Percentiles rank a stretch among this genome's conserved stretches.
These are phyloP conservation scores for Pteromalus puparum DNA, from an alignment of 1,140 invertebrate species.

Conservation along the genomic window DNA sequence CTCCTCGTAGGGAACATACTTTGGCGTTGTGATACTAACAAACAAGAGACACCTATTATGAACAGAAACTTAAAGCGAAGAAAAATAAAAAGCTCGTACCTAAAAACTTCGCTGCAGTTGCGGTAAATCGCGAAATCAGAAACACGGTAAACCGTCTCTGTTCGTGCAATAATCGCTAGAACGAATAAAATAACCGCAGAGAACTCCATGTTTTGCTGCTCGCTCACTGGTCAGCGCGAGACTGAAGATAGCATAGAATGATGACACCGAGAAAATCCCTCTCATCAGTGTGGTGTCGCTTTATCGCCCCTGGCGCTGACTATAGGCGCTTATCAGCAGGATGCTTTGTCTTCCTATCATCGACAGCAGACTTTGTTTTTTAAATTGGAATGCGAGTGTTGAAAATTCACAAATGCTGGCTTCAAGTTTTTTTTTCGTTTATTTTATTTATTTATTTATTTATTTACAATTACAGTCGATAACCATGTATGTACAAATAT, in stretches of 20 bases:
- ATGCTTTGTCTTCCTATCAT: constrained; percentile 27
- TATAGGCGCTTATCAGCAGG: constrained; percentile 45
- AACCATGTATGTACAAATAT: neutral
- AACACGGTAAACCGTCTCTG: neutral
- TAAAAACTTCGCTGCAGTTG: constrained; percentile 35
- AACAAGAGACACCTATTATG: neutral
- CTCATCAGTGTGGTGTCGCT: neutral
- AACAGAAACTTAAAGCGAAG: too few relatives aligned
- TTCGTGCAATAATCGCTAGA: neutral
- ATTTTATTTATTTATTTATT: constrained; percentile 24
- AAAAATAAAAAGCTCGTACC: neutral
- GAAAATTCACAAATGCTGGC: neutral
- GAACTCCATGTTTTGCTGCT: constrained; percentile 16
- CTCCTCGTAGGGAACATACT: constrained; percentile 53
- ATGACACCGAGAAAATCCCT: neutral
- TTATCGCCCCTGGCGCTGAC: constrained; percentile 15
- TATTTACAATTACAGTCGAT: neutral
- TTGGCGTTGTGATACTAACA: constrained; percentile 5
- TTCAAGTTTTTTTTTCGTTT: neutral
- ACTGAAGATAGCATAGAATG: neutral
- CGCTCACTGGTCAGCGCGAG: neutral
- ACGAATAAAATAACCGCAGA: neutral
- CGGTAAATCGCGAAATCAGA: neutral
- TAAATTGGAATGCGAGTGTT: neutral
- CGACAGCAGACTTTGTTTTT: constrained; percentile 1